A percentile compares a stretch with the other conserved stretches of the same genome.
Conservation (phyloP, 2,113 vertebrate genomes). For the Aythya baeri region DNA sequence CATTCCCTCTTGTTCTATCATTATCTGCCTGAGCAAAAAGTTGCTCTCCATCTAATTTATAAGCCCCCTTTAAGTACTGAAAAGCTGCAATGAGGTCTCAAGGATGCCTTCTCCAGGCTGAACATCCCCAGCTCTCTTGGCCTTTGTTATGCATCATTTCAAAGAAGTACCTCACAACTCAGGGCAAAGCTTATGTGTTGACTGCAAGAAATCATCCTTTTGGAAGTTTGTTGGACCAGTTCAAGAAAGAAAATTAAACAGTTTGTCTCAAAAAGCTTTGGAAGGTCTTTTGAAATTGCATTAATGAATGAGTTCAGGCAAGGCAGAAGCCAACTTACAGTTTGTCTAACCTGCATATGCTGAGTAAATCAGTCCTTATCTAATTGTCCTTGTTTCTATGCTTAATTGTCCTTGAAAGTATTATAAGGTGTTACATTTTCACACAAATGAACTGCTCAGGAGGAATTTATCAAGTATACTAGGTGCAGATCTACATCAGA, state of each 20-base stretch:
- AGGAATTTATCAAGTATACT: not conserved
- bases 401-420: constrained; percentile 41
- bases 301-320: constrained; percentile 4
- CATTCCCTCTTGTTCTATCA: too few relatives aligned
- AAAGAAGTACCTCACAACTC: not conserved
- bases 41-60: too few relatives aligned
- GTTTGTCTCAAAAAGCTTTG: not conserved
- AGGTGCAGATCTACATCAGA: not conserved
- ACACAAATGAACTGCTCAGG: not conserved
- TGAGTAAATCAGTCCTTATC: constrained; percentile 16
- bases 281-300: not conserved
- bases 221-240: not conserved
- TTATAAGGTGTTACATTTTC: not conserved
- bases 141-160: not conserved
- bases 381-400: constrained; percentile 36
- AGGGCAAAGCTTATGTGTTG: not conserved
- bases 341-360: not conserved
- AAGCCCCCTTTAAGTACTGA: too few relatives aligned
- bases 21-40: too few relatives aligned
- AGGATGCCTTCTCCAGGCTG: too few relatives aligned
- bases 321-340: not conserved
- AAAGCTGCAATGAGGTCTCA: too few relatives aligned
- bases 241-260: not conserved
- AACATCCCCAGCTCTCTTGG: too few relatives aligned
- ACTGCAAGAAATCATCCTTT: not conserved